Base-by-base conservation (phyloP, 1,140 invertebrate genomes). In the Drosophila triauraria region DNA sequence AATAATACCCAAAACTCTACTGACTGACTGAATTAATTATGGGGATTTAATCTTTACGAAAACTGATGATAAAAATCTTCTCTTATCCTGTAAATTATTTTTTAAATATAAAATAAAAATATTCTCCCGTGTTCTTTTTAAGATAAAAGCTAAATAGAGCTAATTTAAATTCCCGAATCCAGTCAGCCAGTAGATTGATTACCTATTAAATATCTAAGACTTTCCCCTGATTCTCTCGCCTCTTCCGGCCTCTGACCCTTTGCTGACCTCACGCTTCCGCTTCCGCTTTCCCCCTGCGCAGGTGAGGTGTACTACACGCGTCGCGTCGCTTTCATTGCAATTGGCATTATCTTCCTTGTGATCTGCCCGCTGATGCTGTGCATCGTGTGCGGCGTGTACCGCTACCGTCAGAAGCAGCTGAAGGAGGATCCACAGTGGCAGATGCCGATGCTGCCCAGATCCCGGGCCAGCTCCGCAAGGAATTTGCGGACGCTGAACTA, bases 301-400 rank as follows among this genome's bases (percentile, higher is more conserved):
- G 92, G 92, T 90, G 92, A 93, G 70, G 91, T 93, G 48, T 93
- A 82, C 91, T 93, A 93, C 69, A 91, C 91, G 70, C 91, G 91
- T 78, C 91, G 91, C 40, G 53, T 91, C 74, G 95, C 95, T 42
- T 96, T 95, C 58, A 93, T 95, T 65, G 96, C 96, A 38, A 95
- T 95, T 82, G 96, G 96, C 80, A 95, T 97, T 92, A 95, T 97
- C 85, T 77, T 97, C 59, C 95, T 95, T 80, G 95, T 97, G 72
- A 94, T 98, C 79, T 93, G 97, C 87, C 97, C 97, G 8, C 93
- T 98, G 85, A 93, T 97, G 75, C 93, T 98, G 68, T 93, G 96
- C 62, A 94, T 97, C 82, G 94, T 95, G 48, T 96, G 96, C 87
- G 93, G 95, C 43, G 94, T 94, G 32, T 96, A 95, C 92, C 95